Conservation (phyloP, 2,113 vertebrate genomes). For the Petrocephalus microphthalmus region DNA sequence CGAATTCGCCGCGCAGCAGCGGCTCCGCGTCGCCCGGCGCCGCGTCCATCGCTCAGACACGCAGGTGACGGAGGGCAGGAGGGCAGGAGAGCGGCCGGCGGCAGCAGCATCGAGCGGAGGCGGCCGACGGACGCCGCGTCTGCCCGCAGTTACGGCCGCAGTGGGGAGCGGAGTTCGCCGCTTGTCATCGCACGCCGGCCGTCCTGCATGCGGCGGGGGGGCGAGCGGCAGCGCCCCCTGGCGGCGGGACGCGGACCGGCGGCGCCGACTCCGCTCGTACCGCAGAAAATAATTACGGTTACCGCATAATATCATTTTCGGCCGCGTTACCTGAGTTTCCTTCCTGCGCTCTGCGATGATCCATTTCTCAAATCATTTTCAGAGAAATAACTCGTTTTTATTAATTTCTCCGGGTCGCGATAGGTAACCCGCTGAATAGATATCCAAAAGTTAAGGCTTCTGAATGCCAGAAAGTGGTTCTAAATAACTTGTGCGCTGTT, state of each 20-base stretch:
- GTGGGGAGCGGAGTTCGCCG: constrained; percentile 20
- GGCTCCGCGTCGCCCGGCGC: constrained; percentile 32
- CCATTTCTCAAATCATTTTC: neutral
- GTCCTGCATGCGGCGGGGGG: constrained; percentile 8
- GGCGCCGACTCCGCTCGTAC: neutral
- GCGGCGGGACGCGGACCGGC: constrained; percentile 14
- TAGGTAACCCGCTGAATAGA: neutral
- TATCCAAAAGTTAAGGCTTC: neutral
- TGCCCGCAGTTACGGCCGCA: constrained; percentile 28
- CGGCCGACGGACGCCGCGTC: constrained; percentile 27
- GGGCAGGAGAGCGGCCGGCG: too few species aligned
- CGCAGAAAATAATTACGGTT: neutral
- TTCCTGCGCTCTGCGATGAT: neutral
- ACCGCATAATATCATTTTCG: neutral
- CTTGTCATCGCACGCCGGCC: neutral
- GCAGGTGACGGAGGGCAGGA: constrained; percentile 19
- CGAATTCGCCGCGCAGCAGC: constrained; percentile 55
- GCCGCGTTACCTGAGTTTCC: neutral
- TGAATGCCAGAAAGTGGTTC: neutral
- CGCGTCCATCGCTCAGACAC: constrained; percentile 43
- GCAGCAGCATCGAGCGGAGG: constrained; percentile 22
- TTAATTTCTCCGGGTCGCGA: neutral
- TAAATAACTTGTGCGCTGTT: neutral
- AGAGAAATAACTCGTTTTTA: neutral
- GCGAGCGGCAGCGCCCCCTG: constrained; percentile 22